phyloP scores from a whole-genome alignment of 2,888 invertebrate genomes.

The Phlogophora meticulosa region DNA sequence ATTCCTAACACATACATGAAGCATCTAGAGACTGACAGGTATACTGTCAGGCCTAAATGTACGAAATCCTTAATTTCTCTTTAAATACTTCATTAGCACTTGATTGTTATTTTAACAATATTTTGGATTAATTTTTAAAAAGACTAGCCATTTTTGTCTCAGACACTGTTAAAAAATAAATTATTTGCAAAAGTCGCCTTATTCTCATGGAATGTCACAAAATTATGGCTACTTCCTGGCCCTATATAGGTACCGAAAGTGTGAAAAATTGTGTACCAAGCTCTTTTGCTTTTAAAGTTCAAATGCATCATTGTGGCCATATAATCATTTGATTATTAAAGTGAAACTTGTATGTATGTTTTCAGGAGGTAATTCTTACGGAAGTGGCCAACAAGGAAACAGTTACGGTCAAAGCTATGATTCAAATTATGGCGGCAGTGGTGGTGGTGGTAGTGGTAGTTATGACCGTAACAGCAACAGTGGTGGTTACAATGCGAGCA shows the following conservation, averaged over 20 bases:
- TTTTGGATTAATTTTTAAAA: too few species aligned
- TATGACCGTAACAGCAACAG: conserved; percentile 66
- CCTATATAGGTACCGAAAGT: neutral
- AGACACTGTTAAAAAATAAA: too few species aligned
- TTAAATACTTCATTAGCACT: too few species aligned
- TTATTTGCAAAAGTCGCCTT: too few species aligned
- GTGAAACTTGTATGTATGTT: conserved; percentile 15
- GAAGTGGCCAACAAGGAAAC: conserved; percentile 76
- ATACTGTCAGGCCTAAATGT: too few species aligned
- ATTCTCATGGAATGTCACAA: too few species aligned
- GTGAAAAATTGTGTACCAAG: neutral
- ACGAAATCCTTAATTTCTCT: too few species aligned
- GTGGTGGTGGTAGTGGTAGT: conserved; percentile 69
- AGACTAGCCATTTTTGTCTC: too few species aligned
- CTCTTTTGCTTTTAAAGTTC: neutral
- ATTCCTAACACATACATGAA: too few species aligned
- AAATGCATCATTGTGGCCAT: neutral
- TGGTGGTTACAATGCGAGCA: conserved; percentile 66
- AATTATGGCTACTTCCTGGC: too few species aligned
- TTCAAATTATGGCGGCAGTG: conserved; percentile 77
- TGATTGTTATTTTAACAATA: too few species aligned
- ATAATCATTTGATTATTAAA: neutral
- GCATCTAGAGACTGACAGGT: too few species aligned
- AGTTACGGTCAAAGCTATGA: conserved; percentile 83
- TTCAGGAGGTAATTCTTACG: conserved; percentile 79